Evolutionary conservation across 2,797 vertebrate genomes (phyloP), one percentile per base, ranked within the genome.

Genomic region (Gallinago nigripennis): DNA sequence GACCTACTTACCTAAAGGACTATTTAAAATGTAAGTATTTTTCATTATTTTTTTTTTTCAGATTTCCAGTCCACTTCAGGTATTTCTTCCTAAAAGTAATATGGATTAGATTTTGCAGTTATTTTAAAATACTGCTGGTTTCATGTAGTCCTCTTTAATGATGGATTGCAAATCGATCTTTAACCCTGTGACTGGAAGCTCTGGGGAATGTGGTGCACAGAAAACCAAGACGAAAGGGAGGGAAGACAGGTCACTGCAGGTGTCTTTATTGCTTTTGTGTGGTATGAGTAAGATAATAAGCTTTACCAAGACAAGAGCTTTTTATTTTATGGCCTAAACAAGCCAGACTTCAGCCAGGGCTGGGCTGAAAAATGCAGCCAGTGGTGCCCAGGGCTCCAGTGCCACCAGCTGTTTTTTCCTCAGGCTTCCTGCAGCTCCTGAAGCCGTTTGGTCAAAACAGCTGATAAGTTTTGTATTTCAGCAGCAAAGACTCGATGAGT

Each of bases 401-500:
- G 57, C 23, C 61, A 66, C 28, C 53, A 51, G n/a, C 23, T 58
- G 53, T 0, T 25, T 76, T 75, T 68, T 14, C 11, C 53, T 76
- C 14, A 68, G 35, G 27, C 14, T 87, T 65, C 31, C 43, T 65
- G 31, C 58, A 80, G 31, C 31, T 80, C 51, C 17, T 0, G 2
- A 27, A 37, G 58, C 27, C 1, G 0, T 64, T 50, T 72, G 45
- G 41, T 77, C 64, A 82, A 77, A 82, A 57, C 7, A 4, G 27
- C 16, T n/a, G n/a, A 16, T 3, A 31, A 76, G 50, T 82, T 76
- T 24, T 64, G 27, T 12, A 35, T 72, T 68, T 73, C 48, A 31
- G 46, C 27, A 48, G 60, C 41, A 85, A n/a, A 0, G 1, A 66
- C 19, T 54, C 1, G 1, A 25, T 13, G 46, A n/a, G 27, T 76